These are phyloP conservation scores for Nothobranchius furzeri DNA, from an alignment of 2,113 vertebrate species.

Conservation along the genomic window DNA sequence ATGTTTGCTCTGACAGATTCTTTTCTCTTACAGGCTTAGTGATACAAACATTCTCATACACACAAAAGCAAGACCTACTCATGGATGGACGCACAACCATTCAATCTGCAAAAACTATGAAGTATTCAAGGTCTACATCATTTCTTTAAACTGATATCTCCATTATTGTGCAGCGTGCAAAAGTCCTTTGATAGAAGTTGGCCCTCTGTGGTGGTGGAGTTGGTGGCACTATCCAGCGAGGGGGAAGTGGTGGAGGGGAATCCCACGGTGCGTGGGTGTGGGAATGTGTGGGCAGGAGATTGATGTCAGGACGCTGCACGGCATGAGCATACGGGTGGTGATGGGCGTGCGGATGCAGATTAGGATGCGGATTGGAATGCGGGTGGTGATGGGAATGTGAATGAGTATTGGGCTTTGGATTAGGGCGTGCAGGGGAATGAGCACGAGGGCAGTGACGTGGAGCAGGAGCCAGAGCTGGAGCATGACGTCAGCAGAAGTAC, in stretches of 20 bases:
- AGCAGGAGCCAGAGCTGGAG: conserved; percentile 73
- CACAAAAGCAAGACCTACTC: conserved; percentile 24
- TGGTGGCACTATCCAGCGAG: conserved; percentile 68
- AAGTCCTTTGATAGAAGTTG: conserved; percentile 74
- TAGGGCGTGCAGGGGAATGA: conserved; percentile 37
- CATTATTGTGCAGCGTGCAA: conserved; percentile 78
- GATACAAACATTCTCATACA: conserved; percentile 47
- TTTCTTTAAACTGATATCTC: conserved; percentile 75
- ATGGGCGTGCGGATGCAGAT: conserved; percentile 44
- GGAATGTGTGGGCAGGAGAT: conserved; percentile 42
- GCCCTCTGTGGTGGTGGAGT: conserved; percentile 70
- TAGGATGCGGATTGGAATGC: conserved; percentile 4
- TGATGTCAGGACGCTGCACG: conserved; percentile 46
- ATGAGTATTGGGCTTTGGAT: conserved; percentile 11
- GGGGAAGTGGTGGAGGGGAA: conserved; percentile 65
- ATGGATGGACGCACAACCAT: conserved; percentile 9
- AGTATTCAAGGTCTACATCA: background rate
- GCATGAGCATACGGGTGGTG: conserved; percentile 23
- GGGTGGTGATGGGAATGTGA: background rate
- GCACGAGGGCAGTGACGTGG: conserved; percentile 52
- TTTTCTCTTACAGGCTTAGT: conserved; percentile 41
- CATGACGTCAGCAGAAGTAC: conserved; percentile 91
- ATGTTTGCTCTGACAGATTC: conserved; percentile 16
- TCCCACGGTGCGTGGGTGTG: conserved; percentile 55
- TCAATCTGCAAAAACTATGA: background rate